Conservation (phyloP, 2,113 vertebrate genomes). For the Chaenogobius annularis region DNA sequence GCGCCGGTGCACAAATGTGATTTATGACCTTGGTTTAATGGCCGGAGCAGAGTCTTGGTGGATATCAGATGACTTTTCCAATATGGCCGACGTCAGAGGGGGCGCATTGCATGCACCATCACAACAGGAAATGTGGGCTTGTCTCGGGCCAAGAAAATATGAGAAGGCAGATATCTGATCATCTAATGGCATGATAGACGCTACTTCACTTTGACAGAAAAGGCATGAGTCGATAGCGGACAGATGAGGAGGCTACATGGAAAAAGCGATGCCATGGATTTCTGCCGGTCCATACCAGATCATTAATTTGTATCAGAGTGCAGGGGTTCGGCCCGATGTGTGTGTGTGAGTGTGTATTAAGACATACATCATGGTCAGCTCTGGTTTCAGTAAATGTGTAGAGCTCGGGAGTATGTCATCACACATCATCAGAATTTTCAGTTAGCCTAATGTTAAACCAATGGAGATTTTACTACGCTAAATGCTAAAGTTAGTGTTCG, state of each 20-base stretch:
- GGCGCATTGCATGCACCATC: constrained; percentile 70
- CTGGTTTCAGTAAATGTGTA: constrained; percentile 22
- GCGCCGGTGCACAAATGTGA: constrained; percentile 76
- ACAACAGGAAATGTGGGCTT: constrained; percentile 78
- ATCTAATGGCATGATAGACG: constrained; percentile 79
- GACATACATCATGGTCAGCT: constrained; percentile 27
- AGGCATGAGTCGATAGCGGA: constrained; percentile 76
- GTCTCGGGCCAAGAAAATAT: constrained; percentile 74
- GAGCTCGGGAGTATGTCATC: not conserved
- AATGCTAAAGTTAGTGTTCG: not conserved
- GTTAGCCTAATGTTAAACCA: too few relatives aligned
- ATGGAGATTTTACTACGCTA: not conserved
- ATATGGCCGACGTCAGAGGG: constrained; percentile 75
- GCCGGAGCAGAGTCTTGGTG: constrained; percentile 69
- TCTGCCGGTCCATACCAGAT: constrained; percentile 42
- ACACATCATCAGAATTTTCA: too few relatives aligned
- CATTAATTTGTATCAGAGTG: constrained; percentile 30
- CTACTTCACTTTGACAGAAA: constrained; percentile 79
- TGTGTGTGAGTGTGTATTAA: constrained; percentile 1
- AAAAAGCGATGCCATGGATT: constrained; percentile 61
- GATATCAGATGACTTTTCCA: constrained; percentile 82
- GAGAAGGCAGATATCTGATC: constrained; percentile 78
- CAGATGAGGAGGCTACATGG: constrained; percentile 61
- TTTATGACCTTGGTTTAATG: constrained; percentile 83
- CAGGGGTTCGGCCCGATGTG: constrained; percentile 18